These are phyloP conservation scores for Drosophila nigricruria DNA, from an alignment of 2,888 invertebrate species.

Conservation along the genomic window DNA sequence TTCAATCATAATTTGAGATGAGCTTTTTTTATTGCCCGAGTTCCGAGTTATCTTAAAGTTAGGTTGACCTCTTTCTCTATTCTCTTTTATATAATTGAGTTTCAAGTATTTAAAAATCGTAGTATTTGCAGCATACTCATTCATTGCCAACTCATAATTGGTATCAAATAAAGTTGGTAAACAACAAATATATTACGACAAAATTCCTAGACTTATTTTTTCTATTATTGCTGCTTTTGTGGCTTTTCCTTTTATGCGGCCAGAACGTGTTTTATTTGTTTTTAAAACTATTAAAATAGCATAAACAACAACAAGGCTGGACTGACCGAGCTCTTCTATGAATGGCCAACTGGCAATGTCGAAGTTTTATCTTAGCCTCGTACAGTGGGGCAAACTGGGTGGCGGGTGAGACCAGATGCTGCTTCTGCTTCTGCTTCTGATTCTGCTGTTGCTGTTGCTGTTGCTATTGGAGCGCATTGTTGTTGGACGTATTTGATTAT, in stretches of 20 bases:
- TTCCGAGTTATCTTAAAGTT: background rate
- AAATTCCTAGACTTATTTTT: background rate
- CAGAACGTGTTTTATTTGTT: constrained; percentile 69
- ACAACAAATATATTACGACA: constrained; percentile 6
- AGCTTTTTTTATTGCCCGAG: constrained; percentile 29
- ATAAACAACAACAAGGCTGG: constrained; percentile 62
- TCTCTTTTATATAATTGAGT: background rate
- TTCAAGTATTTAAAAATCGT: background rate
- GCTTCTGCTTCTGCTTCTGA: constrained; percentile 19
- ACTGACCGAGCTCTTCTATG: constrained; percentile 10
- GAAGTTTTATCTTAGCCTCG: constrained; percentile 70
- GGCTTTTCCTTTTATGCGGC: constrained; percentile 46
- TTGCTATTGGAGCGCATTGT: constrained; percentile 62
- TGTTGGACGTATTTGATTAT: constrained; percentile 77
- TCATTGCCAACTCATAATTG: background rate
- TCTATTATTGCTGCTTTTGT: constrained; percentile 34
- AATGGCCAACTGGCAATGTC: constrained; percentile 60
- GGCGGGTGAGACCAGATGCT: constrained; percentile 32
- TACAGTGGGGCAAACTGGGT: constrained; percentile 2
- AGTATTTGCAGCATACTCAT: background rate
- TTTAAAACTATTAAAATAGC: constrained; percentile 77
- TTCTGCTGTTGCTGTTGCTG: constrained; percentile 25
- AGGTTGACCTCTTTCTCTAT: background rate
- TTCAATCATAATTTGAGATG: constrained; percentile 35
- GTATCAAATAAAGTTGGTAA: background rate